Conservation (phyloP, 35 echinoderm and acorn worm species). For the Apostichopus californicus region DNA sequence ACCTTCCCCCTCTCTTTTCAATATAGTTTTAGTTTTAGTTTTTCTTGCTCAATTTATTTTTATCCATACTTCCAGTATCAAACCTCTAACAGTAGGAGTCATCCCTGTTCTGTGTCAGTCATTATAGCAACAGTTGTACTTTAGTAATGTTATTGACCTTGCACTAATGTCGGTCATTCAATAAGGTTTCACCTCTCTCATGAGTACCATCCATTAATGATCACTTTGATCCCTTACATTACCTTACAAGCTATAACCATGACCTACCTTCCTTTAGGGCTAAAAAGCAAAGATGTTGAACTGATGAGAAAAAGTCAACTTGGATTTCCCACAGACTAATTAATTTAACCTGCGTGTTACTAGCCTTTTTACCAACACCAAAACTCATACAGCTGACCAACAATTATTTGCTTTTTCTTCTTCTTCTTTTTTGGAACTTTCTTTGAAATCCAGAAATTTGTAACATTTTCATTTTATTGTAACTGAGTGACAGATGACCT, state of each 20-base stretch:
- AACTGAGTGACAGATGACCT: slow-evolving; percentile 12
- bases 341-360: slow-evolving; percentile 5
- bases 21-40: no score
- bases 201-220: neutral
- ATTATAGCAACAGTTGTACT: no score
- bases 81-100: no score
- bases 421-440: neutral
- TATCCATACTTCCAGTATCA: no score
- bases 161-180: no score
- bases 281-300: neutral
- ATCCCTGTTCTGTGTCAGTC: no score
- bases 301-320: neutral
- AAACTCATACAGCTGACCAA: neutral
- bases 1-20: neutral
- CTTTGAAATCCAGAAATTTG: neutral
- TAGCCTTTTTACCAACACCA: neutral
- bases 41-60: no score
- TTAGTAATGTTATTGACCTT: no score
- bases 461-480: neutral
- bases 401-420: neutral
- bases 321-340: slow-evolving; percentile 1
- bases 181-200: no score
- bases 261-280: neutral
- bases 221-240: neutral
- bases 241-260: neutral